Conservation (phyloP, 2,113 vertebrate species). For the Apteryx owenii region DNA sequence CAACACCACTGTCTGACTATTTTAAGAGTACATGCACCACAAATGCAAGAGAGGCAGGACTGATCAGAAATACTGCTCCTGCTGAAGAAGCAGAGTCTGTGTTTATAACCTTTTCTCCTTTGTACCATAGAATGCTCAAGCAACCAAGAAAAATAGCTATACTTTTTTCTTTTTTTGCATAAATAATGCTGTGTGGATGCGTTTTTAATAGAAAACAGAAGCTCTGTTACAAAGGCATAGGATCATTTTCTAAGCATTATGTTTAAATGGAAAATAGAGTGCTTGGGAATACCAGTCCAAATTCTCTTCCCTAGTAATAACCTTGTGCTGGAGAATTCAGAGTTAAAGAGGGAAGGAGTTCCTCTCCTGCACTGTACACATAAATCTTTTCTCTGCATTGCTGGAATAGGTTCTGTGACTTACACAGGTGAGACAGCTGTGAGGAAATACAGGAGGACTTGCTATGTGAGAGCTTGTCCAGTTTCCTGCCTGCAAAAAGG, state of each 20-base stretch:
- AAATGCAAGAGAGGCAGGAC: neutral
- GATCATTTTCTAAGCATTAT: neutral
- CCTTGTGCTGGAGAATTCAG: conserved; percentile 17
- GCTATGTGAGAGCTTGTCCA: neutral
- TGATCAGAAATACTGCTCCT: neutral
- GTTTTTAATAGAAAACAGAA: conserved; percentile 1
- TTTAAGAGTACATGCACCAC: neutral
- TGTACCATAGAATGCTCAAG: neutral
- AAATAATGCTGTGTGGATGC: neutral
- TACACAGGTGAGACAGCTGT: conserved; percentile 19
- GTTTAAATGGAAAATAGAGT: neutral
- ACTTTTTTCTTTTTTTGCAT: neutral
- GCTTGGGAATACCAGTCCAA: neutral
- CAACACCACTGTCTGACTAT: neutral
- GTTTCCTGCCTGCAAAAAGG: neutral
- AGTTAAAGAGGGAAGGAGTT: neutral
- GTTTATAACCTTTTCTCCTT: neutral
- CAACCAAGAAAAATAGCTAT: neutral
- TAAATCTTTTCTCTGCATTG: conserved; percentile 23
- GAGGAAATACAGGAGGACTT: conserved; percentile 1
- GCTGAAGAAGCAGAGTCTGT: neutral
- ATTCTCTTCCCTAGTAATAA: neutral
- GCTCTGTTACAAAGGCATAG: neutral
- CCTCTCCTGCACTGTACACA: neutral
- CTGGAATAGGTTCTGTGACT: neutral